Evolutionary conservation across 2,113 vertebrate genomes (phyloP), one percentile per base, ranked within the genome.

Genomic region (Callospermophilus lateralis): DNA sequence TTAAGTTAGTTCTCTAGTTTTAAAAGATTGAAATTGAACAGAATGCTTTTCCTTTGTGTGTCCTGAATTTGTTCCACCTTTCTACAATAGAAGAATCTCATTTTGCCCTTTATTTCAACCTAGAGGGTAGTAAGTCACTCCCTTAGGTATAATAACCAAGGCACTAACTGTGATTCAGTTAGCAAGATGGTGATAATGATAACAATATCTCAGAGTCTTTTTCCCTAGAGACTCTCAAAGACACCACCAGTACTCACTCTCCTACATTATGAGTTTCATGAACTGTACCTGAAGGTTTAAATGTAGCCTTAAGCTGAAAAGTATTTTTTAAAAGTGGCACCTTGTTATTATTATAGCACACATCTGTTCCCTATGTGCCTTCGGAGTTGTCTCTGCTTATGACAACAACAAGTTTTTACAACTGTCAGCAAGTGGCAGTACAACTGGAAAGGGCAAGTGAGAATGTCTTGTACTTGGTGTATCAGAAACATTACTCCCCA

Each of bases 251-350:
- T 28, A 89, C 32, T 97, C 67, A 5, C 51, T 95, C 89, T 98
- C 92, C 70, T 3, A 67, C 30, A 77, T 89, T 90, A 68, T 96
- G 96, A 97, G 90, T 97, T 98, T 97, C 97, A 96, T 96, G 95
- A 97, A 97, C 98, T 97, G 90, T 92, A 97, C n/a, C 77, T 92
- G 51, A 97, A 96, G 87, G 73, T 12, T 97, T 98, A 93, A 84
- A 97, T 84, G 45, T 83, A 92, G 24, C 86, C 93, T 42, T 83
- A 97, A 97, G 72, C 42, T 94, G 84, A 95, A 97, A 94, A 85
- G 28, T 88, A 70, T 93, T 70, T 93, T 65, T 77, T 74, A 9
- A 37, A 92, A 97, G 84, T 98, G 95, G 84, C 88, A 98, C 89
- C 96, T 97, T 97, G 88, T 97, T 97, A 96, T 98, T 97, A 96